Percentiles rank a stretch among this genome's conserved stretches.
Conservation (phyloP, 2,888 invertebrate genomes). For the Amiota communis region DNA sequence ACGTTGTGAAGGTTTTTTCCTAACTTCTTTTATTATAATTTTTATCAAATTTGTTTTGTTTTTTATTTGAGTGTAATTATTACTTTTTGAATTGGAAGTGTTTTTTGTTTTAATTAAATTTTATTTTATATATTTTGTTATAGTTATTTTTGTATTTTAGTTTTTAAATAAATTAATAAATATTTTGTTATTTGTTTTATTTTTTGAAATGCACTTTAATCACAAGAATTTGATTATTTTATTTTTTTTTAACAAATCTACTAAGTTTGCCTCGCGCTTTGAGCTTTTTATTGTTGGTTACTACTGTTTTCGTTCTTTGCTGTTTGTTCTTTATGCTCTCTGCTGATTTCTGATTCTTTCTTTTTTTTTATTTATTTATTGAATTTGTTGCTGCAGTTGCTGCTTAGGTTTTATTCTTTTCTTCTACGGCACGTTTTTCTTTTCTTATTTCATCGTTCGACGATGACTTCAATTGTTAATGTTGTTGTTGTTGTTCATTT, state of each 20-base stretch:
- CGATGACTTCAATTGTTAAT: slow-evolving; percentile 7
- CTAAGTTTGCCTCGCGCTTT: slow-evolving; percentile 15
- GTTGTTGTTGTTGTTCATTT: background rate
- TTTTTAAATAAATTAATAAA: background rate
- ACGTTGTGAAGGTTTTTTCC: slow-evolving; percentile 18
- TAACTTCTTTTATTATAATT: background rate
- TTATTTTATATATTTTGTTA: slow-evolving; percentile 26
- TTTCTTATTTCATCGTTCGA: slow-evolving; percentile 11
- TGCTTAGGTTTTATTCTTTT: background rate
- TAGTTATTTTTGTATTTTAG: too few relatives aligned
- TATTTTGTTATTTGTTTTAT: slow-evolving; percentile 42
- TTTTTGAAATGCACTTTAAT: slow-evolving; percentile 66
- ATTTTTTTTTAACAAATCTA: slow-evolving; percentile 22
- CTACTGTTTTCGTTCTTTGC: slow-evolving; percentile 30
- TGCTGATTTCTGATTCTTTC: slow-evolving; percentile 32
- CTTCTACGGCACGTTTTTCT: slow-evolving; percentile 39
- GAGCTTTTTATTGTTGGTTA: too few relatives aligned
- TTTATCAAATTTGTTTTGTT: slow-evolving; percentile 26
- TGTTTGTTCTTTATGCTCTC: slow-evolving; percentile 36
- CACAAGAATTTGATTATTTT: slow-evolving; percentile 61
- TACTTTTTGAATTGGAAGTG: slow-evolving; percentile 4
- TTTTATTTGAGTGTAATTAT: slow-evolving; percentile 11
- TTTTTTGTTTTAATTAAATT: slow-evolving; percentile 20
- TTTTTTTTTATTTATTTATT: slow-evolving; percentile 35
- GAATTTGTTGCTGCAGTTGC: background rate